These are phyloP conservation scores for Todiramphus saurophagus DNA, from an alignment of 2,113 vertebrate genomes.

Conservation along the genomic window DNA sequence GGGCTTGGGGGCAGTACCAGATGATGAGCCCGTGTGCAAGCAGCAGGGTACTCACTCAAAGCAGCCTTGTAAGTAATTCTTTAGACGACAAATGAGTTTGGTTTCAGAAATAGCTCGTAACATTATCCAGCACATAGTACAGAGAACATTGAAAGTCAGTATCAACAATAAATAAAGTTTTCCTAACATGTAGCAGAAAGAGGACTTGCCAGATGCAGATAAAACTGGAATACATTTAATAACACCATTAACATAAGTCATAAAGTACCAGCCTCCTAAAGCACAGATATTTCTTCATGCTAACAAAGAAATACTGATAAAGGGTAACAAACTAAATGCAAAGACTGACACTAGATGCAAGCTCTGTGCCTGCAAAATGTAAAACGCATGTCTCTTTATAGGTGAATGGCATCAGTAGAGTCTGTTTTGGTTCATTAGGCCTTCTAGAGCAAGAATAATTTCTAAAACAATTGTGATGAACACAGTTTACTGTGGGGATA, in stretches of 20 bases:
- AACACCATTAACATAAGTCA: not conserved
- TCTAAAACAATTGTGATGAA: not conserved
- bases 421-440: not conserved
- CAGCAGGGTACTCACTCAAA: not conserved
- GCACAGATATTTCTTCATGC: not conserved
- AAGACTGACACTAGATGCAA: not conserved
- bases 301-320: not conserved
- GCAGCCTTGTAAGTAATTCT: not conserved
- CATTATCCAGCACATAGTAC: not conserved
- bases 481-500: not conserved
- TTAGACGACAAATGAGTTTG: not conserved
- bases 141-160: not conserved
- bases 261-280: not conserved
- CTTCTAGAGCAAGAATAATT: not conserved
- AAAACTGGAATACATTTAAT: not conserved
- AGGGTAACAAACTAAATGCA: not conserved
- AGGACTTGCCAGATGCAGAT: not conserved
- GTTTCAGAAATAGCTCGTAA: not conserved
- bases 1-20: not conserved
- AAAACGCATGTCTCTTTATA: not conserved
- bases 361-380: not conserved
- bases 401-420: not conserved
- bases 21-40: not conserved
- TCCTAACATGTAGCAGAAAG: not conserved
- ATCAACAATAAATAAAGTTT: not conserved